phyloP scores from a whole-genome alignment of 2,797 vertebrate species.

The Lithobates pipiens region DNA sequence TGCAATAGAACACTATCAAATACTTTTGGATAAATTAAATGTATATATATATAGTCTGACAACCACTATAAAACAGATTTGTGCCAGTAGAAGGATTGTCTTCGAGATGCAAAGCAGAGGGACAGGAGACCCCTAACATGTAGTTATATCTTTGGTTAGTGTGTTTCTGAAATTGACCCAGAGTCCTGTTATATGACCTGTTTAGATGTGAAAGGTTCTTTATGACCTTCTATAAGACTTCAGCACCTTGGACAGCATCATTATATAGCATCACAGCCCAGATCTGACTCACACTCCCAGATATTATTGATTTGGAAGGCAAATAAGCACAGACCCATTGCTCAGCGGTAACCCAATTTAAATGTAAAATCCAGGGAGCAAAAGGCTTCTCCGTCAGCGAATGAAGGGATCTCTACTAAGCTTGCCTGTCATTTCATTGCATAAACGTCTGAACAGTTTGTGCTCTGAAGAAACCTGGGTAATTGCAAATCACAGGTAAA shows the following conservation, averaged over 20 bases:
- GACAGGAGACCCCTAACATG: no score
- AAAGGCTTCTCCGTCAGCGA: neutral
- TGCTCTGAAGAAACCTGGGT: slow-evolving; percentile 42
- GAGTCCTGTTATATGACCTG: no score
- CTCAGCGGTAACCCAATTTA: slow-evolving; percentile 28
- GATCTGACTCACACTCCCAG: neutral
- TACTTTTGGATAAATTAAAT: no score
- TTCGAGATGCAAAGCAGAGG: no score
- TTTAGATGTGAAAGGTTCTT: no score
- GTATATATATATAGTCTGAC: no score
- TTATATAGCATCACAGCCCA: neutral
- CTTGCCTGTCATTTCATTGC: slow-evolving; percentile 38
- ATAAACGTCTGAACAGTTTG: slow-evolving; percentile 32
- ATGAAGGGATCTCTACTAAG: slow-evolving; percentile 35
- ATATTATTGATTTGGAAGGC: neutral
- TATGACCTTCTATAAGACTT: neutral
- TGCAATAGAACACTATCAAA: no score
- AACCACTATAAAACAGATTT: no score
- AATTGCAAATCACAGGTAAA: slow-evolving; percentile 51
- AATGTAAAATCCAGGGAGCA: slow-evolving; percentile 25
- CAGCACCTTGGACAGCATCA: slow-evolving; percentile 37
- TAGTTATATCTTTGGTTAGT: no score
- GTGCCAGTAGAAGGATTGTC: no score
- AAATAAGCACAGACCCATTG: neutral
- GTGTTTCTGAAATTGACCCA: no score